Base-by-base conservation (phyloP, 2,888 invertebrate genomes). In the Brachypterus glaber region DNA sequence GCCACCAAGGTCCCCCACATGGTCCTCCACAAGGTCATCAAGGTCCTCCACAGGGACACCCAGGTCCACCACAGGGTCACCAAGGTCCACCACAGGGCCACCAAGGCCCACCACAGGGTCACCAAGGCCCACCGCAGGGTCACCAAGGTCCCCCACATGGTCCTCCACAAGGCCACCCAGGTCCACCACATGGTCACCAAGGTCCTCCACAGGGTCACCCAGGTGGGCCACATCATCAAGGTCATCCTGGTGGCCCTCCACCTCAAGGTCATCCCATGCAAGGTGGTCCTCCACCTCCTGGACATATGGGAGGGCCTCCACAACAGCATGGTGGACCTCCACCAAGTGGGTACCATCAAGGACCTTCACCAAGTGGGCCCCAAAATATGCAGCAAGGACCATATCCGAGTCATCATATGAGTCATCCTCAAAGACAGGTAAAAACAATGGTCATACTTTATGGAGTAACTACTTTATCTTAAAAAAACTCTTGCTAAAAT, bases 251-350 rank as follows among this genome's bases (percentile, higher is more conserved):
- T 25, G 33, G 33, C 24, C 33, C 26, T 2, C 35, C 29, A n/a
- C 33, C 38, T 7, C 35, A 50, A 41, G 46, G 46, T 16, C 63
- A 69, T 2, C 62, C 70, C 4, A 27, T 7, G 11, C 12, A 17
- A 1, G 68, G 68, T 3, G 68, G 64, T 16, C 60, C 66, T 2
- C 49, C 66, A 4, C 41, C 35, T 3, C 47, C 45, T 35, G 21
- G 40, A 21, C 40, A 40, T 7, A 44, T 40, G 30, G 46, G 46
- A 11, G 39, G 35, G 9, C 51, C 67, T 15, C 71, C 71, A 1
- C 43, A 44, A 14, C 39, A 33, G 24, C 39, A 35, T 37, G 38
- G 30, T 8, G 29, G 37, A 12, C 42, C 43, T 29, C 33, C 39
- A 33, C 41, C 41, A 27, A n/a, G n/a, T n/a, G n/a, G n/a, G n/a